phyloP scores from a whole-genome alignment of 2,113 vertebrate species.

The Odocoileus hemionus region DNA sequence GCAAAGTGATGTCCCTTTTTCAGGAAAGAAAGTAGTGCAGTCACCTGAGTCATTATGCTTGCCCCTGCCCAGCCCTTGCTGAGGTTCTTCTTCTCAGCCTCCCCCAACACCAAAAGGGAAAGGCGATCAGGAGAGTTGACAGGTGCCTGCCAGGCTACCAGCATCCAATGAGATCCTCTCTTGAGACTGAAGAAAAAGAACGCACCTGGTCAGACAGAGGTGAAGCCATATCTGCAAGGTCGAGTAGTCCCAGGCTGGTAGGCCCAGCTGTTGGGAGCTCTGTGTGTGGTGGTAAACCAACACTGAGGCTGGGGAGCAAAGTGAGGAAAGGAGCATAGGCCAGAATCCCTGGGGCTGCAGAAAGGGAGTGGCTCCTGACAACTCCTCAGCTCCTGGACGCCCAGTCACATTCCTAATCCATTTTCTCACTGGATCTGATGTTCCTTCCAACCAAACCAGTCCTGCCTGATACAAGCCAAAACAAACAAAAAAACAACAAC shows the following conservation, averaged over 20 bases:
- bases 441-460: not conserved
- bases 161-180: not conserved
- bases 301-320: not conserved
- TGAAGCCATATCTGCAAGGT: not conserved
- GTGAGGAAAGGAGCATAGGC: not conserved
- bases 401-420: not conserved
- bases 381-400: not conserved
- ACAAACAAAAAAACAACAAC: too few relatives aligned
- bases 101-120: not conserved
- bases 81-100: not conserved
- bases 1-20: not conserved
- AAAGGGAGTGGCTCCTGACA: not conserved
- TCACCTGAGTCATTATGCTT: not conserved
- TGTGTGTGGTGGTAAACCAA: not conserved
- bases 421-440: not conserved
- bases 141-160: not conserved
- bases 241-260: not conserved
- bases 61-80: not conserved
- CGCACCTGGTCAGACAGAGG: not conserved
- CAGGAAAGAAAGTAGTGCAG: not conserved
- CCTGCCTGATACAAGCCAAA: not conserved
- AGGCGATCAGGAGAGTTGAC: not conserved
- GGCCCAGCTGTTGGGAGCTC: not conserved
- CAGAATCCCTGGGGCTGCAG: not conserved
- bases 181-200: not conserved